Evolutionary conservation across 2,797 vertebrate genomes (phyloP), one percentile per base, ranked within the genome.

Genomic region (Halcyon leucocephala): DNA sequence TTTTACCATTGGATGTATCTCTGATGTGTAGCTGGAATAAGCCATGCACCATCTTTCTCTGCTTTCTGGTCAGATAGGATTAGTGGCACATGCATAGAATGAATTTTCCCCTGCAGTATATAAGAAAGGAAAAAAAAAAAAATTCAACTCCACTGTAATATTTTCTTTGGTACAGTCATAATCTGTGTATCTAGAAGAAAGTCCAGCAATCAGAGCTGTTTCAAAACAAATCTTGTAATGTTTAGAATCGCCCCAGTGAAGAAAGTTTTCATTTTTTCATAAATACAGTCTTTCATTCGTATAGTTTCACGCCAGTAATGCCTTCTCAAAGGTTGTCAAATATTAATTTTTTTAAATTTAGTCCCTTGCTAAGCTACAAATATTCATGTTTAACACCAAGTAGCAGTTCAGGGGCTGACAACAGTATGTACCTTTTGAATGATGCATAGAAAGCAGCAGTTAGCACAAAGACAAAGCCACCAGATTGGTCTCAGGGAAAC

Each of bases 391-490:
- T 96, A 98, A 98, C 98, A 98, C 98, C 96, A 97, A 92, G 98
- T 98, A 98, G 98, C 97, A 97, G 97, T 98, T 98, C 98, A 97
- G 98, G 97, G 97, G 98, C 98, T 97, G 98, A 97, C 97, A 98
- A 98, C 98, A 98, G 98, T 98, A 97, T 98, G 98, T 98, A 98
- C 98, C 98, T 98, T 98, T 96, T 98, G 98, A 98, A 98, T 98
- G 98, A 98, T 98, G 98, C 98, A 98, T 98, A 98, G 97, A 98
- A 96, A 98, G 98, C 97, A 98, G 98, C 98, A 97, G 92, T 96
- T 98, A 98, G 98, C 99, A 99, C 99, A 99, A 99, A 99, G 98
- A 98, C 98, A 98, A 98, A 98, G 99, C 98, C 99, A 99, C 99
- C 98, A 99, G 99, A 98, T 98, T 98, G 98, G 98, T 99, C 98